These are phyloP conservation scores for Muscicapa adusta DNA, from an alignment of 2,113 vertebrate species.

Conservation along the genomic window DNA sequence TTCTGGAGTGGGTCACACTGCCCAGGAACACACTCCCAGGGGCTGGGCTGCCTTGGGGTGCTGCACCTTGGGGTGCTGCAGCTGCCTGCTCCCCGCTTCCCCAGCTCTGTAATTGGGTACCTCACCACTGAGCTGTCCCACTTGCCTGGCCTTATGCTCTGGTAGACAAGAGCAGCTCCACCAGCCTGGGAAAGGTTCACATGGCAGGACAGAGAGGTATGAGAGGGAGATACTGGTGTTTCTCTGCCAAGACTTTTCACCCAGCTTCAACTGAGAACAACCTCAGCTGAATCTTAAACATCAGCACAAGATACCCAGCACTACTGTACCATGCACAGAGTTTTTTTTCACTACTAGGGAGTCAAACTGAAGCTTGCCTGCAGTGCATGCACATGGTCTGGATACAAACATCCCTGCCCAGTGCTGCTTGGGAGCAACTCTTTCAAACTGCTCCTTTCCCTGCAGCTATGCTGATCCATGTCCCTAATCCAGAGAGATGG, in stretches of 20 bases:
- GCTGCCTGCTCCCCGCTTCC: background rate
- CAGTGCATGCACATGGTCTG: background rate
- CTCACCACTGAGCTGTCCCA: rapidly evolving
- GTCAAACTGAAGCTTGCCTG: rapidly evolving
- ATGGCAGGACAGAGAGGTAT: rapidly evolving
- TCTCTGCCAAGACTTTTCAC: background rate
- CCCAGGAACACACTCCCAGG: background rate
- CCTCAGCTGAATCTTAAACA: background rate
- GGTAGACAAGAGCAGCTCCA: background rate
- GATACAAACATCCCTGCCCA: background rate
- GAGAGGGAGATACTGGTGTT: background rate
- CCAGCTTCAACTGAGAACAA: background rate
- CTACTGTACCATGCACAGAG: background rate
- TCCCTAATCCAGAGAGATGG: background rate
- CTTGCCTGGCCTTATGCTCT: background rate
- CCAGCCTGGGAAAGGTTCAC: rapidly evolving
- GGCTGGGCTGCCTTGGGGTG: rapidly evolving
- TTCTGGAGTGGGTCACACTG: background rate
- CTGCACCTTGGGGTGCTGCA: background rate
- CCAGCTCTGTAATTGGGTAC: rapidly evolving
- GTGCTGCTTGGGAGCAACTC: background rate
- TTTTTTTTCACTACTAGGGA: background rate
- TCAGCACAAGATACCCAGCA: background rate
- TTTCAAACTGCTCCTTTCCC: background rate
- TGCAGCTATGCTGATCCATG: background rate